Conservation (phyloP, 2,113 vertebrate species). For the Amphiprion percula region DNA sequence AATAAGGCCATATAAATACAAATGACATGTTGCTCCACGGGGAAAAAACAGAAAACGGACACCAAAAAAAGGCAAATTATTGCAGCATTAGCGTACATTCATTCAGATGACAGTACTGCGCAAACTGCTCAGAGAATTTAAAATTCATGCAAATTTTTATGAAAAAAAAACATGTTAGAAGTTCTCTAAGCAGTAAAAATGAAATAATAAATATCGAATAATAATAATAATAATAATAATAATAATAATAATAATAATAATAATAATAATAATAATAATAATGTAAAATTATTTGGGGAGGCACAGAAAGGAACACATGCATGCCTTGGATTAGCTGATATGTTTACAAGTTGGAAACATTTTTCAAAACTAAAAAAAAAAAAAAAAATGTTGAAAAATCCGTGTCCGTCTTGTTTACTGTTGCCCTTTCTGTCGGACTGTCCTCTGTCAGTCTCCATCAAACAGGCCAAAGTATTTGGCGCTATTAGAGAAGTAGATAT, state of each 20-base stretch:
- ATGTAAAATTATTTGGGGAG: constrained; percentile 17
- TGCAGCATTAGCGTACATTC: constrained; percentile 69
- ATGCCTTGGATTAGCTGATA: constrained; percentile 55
- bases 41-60: neutral
- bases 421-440: neutral
- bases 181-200: neutral
- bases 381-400: neutral
- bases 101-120: constrained; percentile 60
- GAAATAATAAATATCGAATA: neutral
- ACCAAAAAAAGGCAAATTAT: constrained; percentile 16
- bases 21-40: constrained; percentile 37
- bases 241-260: constrained; percentile 40
- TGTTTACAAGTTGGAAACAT: constrained; percentile 32
- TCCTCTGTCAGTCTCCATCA: constrained; percentile 82
- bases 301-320: constrained; percentile 79
- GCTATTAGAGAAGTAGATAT: constrained; percentile 85
- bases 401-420: constrained; percentile 10
- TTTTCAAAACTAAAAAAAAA: neutral
- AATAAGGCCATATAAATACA: constrained; percentile 70
- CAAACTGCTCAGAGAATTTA: constrained; percentile 38
- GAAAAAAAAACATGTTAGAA: neutral
- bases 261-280: constrained; percentile 49
- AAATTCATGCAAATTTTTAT: constrained; percentile 54
- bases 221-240: constrained; percentile 44
- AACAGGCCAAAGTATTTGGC: constrained; percentile 87